Evolutionary conservation across 2,797 vertebrate species (phyloP), one percentile per base, ranked within the genome.

Genomic region (Leuciscus waleckii): DNA sequence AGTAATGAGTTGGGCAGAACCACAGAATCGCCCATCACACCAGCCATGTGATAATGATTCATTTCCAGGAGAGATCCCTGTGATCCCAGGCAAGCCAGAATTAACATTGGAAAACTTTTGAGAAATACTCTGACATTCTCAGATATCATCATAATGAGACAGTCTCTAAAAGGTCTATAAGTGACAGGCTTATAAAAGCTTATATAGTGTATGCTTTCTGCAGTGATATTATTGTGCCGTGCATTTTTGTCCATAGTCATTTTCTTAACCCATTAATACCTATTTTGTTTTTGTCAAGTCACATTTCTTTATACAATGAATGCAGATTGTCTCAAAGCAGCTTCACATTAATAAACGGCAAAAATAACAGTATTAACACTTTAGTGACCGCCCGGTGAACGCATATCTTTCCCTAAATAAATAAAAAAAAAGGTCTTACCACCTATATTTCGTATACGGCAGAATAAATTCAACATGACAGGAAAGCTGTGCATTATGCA

Each of bases 11-110:
- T 89, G 84, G 79, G 80, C 82, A 79, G 51, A 71, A 82, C 80
- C 85, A 35, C 85, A 87, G 54, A 71, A 17, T 83, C 87, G 68
- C 81, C 43, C 73, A 85, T 89, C 89, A 84, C 89, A 87, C 73
- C 73, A 75, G 78, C 76, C 91, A 92, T 92, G 93, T 94, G 92
- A 92, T 88, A 75, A 85, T 88, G 85, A 92, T 91, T 90, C 88
- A 86, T 85, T 63, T 81, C 68, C 83, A 85, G 79, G 82, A 85
- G 85, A 79, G 77, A 65, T 76, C 51, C 74, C 32, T 76, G 32
- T 37, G 74, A 76, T 76, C 32, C 74, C 74, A 56, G 29, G 32
- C 49, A 56, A 76, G 74, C 74, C 74, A 76, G 74, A n/a, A 37
- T 76, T 56, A 76, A 76, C 29, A 76, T 16, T 56, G 49, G 73